These are phyloP conservation scores for Lacanobia wlatinum DNA, from an alignment of 2,888 invertebrate species.

Conservation along the genomic window DNA sequence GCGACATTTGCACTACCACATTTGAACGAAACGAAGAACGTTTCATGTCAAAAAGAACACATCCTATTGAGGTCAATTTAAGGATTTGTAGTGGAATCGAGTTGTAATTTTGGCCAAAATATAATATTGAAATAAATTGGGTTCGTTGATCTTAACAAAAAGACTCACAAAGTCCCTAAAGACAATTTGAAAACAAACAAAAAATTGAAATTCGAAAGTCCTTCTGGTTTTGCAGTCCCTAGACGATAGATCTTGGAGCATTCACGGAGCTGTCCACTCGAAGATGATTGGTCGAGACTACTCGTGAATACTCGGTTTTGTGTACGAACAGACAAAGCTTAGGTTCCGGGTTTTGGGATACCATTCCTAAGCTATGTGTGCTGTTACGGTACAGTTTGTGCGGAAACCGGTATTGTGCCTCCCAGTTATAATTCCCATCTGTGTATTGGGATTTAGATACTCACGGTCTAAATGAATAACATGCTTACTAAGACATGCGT, in stretches of 20 bases:
- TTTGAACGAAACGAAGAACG: too few species aligned
- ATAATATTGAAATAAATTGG: too few species aligned
- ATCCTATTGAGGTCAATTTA: too few species aligned
- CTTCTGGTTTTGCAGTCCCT: conserved; percentile 9
- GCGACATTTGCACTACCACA: too few species aligned
- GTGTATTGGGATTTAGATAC: too few species aligned
- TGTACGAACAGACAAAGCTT: neutral
- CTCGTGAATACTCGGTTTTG: conserved; percentile 16
- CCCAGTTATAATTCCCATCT: too few species aligned
- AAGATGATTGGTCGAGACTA: conserved; percentile 45
- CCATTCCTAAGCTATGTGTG: neutral
- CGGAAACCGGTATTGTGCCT: neutral
- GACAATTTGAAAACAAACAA: conserved; percentile 11
- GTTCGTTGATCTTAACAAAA: neutral
- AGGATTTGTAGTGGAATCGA: too few species aligned
- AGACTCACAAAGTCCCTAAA: neutral
- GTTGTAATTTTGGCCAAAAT: too few species aligned
- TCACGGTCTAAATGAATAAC: neutral
- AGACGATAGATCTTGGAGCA: conserved; percentile 16
- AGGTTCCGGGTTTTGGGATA: neutral
- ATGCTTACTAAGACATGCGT: too few species aligned
- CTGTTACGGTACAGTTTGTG: neutral
- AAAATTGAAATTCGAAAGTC: too few species aligned
- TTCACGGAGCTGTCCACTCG: conserved; percentile 47
- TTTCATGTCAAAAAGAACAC: too few species aligned